phyloP scores from a whole-genome alignment of 2,797 vertebrate species.

The Eospalax fontanierii region DNA sequence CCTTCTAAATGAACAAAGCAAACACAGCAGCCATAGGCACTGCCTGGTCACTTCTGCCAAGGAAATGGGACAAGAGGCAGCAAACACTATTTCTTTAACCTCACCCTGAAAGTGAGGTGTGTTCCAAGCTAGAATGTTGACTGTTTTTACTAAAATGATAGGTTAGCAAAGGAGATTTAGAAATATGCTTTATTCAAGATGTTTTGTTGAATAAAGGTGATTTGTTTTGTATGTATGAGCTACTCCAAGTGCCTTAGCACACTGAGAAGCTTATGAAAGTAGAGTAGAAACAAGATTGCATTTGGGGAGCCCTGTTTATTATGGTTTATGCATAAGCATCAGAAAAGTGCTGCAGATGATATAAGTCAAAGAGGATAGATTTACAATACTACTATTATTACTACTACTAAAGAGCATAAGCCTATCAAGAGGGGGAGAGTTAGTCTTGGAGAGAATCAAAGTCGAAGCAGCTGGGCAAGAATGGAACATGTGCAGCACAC shows the following conservation, averaged over 20 bases:
- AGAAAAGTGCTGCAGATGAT: neutral
- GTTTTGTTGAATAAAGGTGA: neutral
- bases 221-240: neutral
- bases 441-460: neutral
- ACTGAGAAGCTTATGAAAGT: neutral
- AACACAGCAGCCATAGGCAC: neutral
- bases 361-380: neutral
- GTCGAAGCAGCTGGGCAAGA: neutral
- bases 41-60: neutral
- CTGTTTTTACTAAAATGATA: neutral
- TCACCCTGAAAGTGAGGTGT: neutral
- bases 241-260: neutral
- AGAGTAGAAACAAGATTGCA: neutral
- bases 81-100: neutral
- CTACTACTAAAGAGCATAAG: neutral
- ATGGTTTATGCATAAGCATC: neutral
- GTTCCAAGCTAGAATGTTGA: neutral
- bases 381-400: neutral
- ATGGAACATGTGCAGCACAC: fast-evolving
- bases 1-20: constrained; percentile 47
- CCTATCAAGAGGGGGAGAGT: neutral
- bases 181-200: neutral
- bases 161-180: neutral
- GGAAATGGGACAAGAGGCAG: neutral
- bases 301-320: neutral